Conservation (phyloP, 2,888 invertebrate species). For the Lucinisca nassula region DNA sequence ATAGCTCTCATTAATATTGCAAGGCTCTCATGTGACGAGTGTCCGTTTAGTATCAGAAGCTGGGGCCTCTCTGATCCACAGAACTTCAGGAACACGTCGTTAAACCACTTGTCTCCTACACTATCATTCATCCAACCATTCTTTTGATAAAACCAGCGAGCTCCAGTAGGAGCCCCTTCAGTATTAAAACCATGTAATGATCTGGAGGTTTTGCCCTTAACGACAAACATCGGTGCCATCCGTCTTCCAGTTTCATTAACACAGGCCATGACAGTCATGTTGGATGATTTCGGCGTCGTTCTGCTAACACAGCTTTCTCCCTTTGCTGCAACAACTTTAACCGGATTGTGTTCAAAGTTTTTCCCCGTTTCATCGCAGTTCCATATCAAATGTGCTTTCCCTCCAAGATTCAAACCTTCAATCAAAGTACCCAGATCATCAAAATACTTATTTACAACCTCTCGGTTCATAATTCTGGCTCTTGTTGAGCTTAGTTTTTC, state of each 20-base stretch:
- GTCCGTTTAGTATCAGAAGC: constrained; percentile 71
- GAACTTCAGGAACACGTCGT: constrained; percentile 61
- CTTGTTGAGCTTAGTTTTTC: not conserved
- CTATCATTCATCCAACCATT: constrained; percentile 75
- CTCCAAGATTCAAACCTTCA: not conserved
- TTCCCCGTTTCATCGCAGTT: constrained; percentile 35
- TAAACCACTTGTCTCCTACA: constrained; percentile 71
- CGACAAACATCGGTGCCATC: constrained; percentile 64
- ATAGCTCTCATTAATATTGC: constrained; percentile 64
- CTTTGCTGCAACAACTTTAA: constrained; percentile 22
- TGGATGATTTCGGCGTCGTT: constrained; percentile 29
- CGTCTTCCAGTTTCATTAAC: constrained; percentile 21
- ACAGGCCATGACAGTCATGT: constrained; percentile 46
- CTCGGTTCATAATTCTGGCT: constrained; percentile 19
- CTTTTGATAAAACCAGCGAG: constrained; percentile 63
- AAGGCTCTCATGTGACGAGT: constrained; percentile 69
- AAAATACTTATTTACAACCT: constrained; percentile 16
- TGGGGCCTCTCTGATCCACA: constrained; percentile 74
- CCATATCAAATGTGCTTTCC: constrained; percentile 15
- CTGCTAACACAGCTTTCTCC: constrained; percentile 22
- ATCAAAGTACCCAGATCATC: constrained; percentile 2
- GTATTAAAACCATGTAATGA: constrained; percentile 67
- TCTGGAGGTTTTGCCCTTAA: constrained; percentile 68
- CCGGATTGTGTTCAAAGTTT: constrained; percentile 29
- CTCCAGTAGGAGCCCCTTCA: constrained; percentile 35